Conservation (phyloP, 2,888 invertebrate genomes). For the Nomada lathburiana region DNA sequence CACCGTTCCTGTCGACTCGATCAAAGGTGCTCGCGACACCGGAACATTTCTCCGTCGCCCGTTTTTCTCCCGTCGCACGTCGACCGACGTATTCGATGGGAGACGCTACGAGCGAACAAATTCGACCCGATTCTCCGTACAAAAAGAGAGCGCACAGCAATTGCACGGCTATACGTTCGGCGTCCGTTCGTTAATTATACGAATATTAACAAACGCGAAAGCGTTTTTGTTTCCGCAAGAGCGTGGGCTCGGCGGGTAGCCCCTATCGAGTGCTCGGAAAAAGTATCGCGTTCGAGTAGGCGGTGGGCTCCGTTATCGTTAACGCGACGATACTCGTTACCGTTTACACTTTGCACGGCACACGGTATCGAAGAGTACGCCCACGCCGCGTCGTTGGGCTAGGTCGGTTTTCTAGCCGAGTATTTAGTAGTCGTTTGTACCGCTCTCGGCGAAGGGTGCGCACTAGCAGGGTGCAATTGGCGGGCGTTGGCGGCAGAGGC, state of each 20-base stretch:
- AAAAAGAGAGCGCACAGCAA: no score
- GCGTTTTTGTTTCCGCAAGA: no score
- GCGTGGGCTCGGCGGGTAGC: no score
- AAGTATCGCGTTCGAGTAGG: background rate
- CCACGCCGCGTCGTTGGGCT: slow-evolving; percentile 30
- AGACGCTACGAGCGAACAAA: no score
- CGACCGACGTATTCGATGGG: no score
- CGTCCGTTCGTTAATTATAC: no score
- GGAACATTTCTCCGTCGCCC: background rate
- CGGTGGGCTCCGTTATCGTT: background rate
- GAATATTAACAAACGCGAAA: no score
- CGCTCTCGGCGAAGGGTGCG: slow-evolving; percentile 42
- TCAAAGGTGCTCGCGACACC: background rate
- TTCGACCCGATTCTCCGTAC: no score
- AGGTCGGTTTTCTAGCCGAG: slow-evolving; percentile 61
- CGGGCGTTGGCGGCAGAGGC: slow-evolving; percentile 11
- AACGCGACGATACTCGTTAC: background rate
- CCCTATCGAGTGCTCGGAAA: background rate
- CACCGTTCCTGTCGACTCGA: background rate
- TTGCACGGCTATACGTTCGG: no score
- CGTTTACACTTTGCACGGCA: background rate
- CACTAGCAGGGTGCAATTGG: background rate
- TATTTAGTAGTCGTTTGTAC: slow-evolving; percentile 74
- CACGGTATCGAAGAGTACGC: background rate
- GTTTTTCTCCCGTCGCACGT: background rate